Evolutionary conservation across 1,140 invertebrate genomes (phyloP).

Genomic region (Pogonognathellus flavescens): DNA sequence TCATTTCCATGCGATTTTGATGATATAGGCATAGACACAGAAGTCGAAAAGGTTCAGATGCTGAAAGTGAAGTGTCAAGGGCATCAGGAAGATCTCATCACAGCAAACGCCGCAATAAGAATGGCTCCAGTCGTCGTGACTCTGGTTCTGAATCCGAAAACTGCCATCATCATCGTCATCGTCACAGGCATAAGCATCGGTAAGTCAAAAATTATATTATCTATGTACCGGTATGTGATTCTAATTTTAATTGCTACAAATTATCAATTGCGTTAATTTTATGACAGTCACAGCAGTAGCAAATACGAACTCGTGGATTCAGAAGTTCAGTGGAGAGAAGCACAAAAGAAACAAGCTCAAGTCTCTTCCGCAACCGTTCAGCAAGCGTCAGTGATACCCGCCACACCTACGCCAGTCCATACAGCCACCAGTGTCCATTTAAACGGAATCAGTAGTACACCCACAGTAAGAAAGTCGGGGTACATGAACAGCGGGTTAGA

Average conservation of each 20-base stretch:
- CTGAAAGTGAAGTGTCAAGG: conserved; percentile 88
- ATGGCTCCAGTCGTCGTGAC: conserved; percentile 67
- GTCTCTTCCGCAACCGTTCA: conserved; percentile 73
- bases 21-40: conserved; percentile 77
- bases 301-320: conserved; percentile 84
- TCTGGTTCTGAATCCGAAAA: conserved; percentile 75
- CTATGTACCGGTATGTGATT: too few species aligned
- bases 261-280: too few species aligned
- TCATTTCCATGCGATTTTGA: not conserved
- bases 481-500: conserved; percentile 72
- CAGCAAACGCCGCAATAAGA: conserved; percentile 77
- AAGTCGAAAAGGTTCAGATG: conserved; percentile 85
- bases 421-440: conserved; percentile 27
- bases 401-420: conserved; percentile 13
- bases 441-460: conserved; percentile 27
- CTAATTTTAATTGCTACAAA: too few species aligned
- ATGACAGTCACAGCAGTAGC: conserved; percentile 66
- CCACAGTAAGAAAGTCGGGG: conserved; percentile 69
- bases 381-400: conserved; percentile 76
- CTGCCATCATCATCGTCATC: conserved; percentile 66
- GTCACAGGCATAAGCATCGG: conserved; percentile 68
- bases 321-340: conserved; percentile 87
- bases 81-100: conserved; percentile 81
- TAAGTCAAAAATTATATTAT: conserved; percentile 56
- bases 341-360: conserved; percentile 80